phyloP scores from a whole-genome alignment of 2,888 invertebrate species.

The Dynastes grantii region DNA sequence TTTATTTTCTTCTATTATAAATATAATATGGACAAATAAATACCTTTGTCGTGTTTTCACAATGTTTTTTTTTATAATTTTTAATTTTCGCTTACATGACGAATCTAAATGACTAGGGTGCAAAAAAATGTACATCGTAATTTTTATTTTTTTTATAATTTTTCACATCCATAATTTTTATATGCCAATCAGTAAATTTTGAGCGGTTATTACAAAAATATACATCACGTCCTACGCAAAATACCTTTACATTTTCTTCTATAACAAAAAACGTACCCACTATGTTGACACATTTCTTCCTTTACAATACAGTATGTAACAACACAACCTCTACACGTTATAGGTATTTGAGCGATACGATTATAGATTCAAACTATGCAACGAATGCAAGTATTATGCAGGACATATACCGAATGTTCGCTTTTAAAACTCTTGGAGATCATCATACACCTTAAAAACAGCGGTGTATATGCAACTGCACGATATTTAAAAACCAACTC shows the following conservation, averaged over 20 bases:
- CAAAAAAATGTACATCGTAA: constrained; percentile 28
- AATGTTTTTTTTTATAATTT: constrained; percentile 16
- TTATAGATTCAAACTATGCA: constrained; percentile 13
- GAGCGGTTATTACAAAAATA: constrained; percentile 45
- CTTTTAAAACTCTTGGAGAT: constrained; percentile 16
- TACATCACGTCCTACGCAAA: constrained; percentile 9
- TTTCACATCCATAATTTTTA: not conserved
- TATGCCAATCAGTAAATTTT: constrained; percentile 20
- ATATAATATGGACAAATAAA: constrained; percentile 50
- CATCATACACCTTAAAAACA: not conserved
- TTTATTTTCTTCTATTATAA: constrained; percentile 49
- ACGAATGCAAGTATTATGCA: constrained; percentile 7
- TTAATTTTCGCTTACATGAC: constrained; percentile 4
- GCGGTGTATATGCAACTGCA: not conserved
- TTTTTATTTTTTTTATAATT: not conserved
- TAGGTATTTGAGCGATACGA: constrained; percentile 11
- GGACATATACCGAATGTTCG: constrained; percentile 10
- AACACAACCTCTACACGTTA: constrained; percentile 18
- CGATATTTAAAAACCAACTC: constrained; percentile 17
- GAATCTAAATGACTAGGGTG: constrained; percentile 38
- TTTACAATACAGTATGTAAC: not conserved
- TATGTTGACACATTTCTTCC: constrained; percentile 5
- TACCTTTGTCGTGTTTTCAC: constrained; percentile 25
- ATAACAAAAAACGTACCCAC: not conserved
- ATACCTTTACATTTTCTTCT: not conserved